Conservation (phyloP, 2,888 invertebrate genomes). For the Crossocerus cetratus region DNA sequence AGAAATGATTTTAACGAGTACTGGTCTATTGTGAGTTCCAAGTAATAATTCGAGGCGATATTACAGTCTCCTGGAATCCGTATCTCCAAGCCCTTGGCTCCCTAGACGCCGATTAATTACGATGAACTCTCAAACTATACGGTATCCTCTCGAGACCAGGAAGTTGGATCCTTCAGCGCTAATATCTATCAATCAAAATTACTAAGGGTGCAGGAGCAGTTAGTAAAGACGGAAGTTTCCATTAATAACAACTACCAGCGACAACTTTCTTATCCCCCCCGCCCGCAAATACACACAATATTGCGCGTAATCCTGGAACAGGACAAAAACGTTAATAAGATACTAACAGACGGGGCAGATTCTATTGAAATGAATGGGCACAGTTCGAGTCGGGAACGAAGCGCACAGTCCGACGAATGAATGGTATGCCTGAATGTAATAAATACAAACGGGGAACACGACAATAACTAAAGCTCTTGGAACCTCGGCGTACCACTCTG, state of each 20-base stretch:
- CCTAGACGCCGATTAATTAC: constrained; percentile 42
- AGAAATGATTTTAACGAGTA: background rate
- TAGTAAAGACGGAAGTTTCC: too few relatives aligned
- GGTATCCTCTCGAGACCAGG: background rate
- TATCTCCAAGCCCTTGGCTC: constrained; percentile 21
- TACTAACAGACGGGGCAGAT: too few relatives aligned
- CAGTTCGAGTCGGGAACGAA: constrained; percentile 23
- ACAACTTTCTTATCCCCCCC: background rate
- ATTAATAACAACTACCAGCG: too few relatives aligned
- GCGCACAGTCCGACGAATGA: constrained; percentile 57
- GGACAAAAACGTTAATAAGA: constrained; percentile 20
- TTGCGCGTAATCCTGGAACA: too few relatives aligned
- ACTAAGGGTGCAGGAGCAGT: background rate
- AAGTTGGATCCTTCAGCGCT: constrained; percentile 3
- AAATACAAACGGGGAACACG: constrained; percentile 62
- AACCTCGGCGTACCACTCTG: constrained; percentile 45
- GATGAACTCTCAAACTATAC: constrained; percentile 11
- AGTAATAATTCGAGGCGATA: too few relatives aligned
- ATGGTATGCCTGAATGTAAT: constrained; percentile 59
- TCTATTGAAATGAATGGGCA: constrained; percentile 14
- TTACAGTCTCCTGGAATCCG: constrained; percentile 5
- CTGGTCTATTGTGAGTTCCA: too few relatives aligned
- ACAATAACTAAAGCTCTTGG: constrained; percentile 30
- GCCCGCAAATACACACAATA: too few relatives aligned
- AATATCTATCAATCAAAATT: background rate